Base-by-base conservation (phyloP, 2,888 invertebrate species). In the Podabrus alpinus region DNA sequence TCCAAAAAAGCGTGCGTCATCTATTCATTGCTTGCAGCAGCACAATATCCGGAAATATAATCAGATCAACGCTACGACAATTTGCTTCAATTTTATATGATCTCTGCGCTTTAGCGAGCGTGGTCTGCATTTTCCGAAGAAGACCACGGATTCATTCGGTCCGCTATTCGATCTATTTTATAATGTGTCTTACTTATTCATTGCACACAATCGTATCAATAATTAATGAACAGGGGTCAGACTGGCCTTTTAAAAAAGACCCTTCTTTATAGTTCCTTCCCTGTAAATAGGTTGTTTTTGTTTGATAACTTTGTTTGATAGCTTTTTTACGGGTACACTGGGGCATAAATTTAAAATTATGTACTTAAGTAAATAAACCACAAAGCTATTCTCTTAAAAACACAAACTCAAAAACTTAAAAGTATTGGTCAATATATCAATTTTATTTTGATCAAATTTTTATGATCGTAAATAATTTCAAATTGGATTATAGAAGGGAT, bases 161-260 rank as follows among this genome's bases (percentile, higher is more conserved):
- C 82, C 77, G 80, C 62, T 64, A 64, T 80, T 80, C 82, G 81
- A 80, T 83, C 83, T 83, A 83, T 85, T 85, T 85, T 86, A 85
- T 86, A 86, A 86, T 86, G 86, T 86, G 84, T 83, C 84, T 87
- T 86, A 87, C 84, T 87, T 87, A 87, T 87, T 87, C 87, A 87
- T 87, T 85, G 86, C 87, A 86, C 86, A 87, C 87, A 87, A 87
- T 87, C 87, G 85, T 83, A 83, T 86, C 84, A 87, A 87, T 86
- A 86, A 87, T 87, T 87, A 86, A 87, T 86, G 86, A 85, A 80
- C 79, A 81, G 82, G 86, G 86, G 86, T 86, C 86, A 86, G 86
- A 83, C 84, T 83, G 83, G 72, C 84, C 84, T 85, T 86, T 86
- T 85, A 83, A 83, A 66, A 85, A 85, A 83, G 84, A 85, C 87